Conservation (phyloP, 2,888 invertebrate genomes). For the Papilio elwesi region DNA sequence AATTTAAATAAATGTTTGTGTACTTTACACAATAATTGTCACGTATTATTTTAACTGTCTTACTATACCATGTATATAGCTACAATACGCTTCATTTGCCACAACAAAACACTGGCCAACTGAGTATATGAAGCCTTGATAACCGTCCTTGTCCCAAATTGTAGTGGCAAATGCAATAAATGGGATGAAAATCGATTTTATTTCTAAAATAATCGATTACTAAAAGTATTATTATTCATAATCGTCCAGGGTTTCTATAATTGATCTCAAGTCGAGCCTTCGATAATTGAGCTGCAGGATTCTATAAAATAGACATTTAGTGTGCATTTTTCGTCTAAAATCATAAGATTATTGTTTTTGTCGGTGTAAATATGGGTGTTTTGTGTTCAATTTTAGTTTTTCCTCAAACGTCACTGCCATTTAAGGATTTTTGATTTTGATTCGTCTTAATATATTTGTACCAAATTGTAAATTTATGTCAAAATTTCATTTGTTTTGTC, state of each 20-base stretch:
- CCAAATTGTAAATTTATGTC: background rate
- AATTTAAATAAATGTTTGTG: too few relatives aligned
- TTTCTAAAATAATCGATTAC: conserved; percentile 2
- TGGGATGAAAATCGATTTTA: background rate
- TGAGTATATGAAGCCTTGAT: conserved; percentile 1
- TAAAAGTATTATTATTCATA: conserved; percentile 28
- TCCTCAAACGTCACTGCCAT: conserved; percentile 34
- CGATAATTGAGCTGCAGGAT: conserved; percentile 45
- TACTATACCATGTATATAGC: background rate
- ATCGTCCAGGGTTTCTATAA: conserved; percentile 42
- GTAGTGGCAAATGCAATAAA: background rate
- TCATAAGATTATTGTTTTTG: conserved; percentile 32
- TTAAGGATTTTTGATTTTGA: conserved; percentile 17
- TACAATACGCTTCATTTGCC: background rate
- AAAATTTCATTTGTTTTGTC: too few relatives aligned
- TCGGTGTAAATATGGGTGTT: conserved; percentile 25
- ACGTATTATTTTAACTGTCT: too few relatives aligned
- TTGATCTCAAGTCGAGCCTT: conserved; percentile 60
- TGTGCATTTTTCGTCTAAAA: conserved; percentile 39
- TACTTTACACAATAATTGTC: too few relatives aligned
- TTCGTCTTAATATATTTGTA: background rate
- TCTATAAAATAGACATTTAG: conserved; percentile 38
- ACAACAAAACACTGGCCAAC: background rate
- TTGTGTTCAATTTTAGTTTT: conserved; percentile 31
- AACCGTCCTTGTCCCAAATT: conserved; percentile 4